Base-by-base conservation (phyloP, 2,888 invertebrate genomes). In the Cheilosia variabilis region DNA sequence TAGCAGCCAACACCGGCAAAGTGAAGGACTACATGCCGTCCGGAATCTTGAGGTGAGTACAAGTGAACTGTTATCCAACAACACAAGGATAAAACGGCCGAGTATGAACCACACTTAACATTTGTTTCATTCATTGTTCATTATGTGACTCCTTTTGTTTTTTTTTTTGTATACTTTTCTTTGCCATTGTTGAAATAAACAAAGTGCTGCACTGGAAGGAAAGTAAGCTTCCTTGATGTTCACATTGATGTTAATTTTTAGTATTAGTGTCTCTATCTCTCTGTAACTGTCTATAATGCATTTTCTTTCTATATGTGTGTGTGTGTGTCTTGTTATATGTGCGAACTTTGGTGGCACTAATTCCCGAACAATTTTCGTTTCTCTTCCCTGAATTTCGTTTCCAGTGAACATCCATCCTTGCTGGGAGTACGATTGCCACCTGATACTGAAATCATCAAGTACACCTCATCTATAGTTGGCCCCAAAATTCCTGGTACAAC, bases 401-500 rank as follows among this genome's bases (percentile, higher is more conserved):
- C 78, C 93, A 97, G 96, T 93, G 96, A 96, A 93, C 96, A 96
- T 82, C 95, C 96, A 88, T 96, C 97, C 89, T 95, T 97, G 91
- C 93, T 97, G 90, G 97, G 97, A 82, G 97, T 97, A 62, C 94
- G 97, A 84, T 93, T 97, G 89, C 97, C 97, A 87, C 97, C 97
- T 47, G 97, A 97, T 91, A 97, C 97, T 57, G 97, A 97, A 93
- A 97, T 97, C 88, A 97, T 97, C 91, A 97, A 97, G 92, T 97
- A 97, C 92, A 97, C 97, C 88, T 97, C 97, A 88, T 96, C 96
- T 80, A 95, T 97, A 90, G 96, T 96, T 88, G 97, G 97, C 81
- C 96, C 97, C 76, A 97, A 97, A 94, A 94, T 96, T 87, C 96
- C 96, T 15, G 96, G 97, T 83, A 96, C 96, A 86, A 97, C 96